A percentile compares a stretch with the other conserved stretches of the same genome.
These are phyloP conservation scores for Chondrilla cf. caribensis DNA, from an alignment of 37 sponge, comb jelly and placozoan species.

Conservation along the genomic window DNA sequence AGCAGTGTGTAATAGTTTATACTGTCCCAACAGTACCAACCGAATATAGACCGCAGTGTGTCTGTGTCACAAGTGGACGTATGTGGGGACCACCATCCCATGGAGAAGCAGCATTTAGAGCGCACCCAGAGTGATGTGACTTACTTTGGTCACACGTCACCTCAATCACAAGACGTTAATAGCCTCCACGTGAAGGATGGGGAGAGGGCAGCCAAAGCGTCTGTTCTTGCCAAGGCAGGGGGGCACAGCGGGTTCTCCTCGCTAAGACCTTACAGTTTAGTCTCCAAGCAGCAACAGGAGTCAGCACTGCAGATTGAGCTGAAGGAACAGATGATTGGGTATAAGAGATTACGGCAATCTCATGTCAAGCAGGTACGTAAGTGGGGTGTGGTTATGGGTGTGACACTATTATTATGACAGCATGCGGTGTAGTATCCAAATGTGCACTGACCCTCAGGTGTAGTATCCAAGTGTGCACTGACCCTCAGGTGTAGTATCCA, in stretches of 20 bases:
- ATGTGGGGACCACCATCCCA: neutral
- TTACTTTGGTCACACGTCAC: neutral
- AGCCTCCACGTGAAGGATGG: constrained; percentile 11
- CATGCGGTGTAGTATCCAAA: too few relatives aligned
- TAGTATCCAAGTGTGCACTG: too few relatives aligned
- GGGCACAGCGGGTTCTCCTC: constrained; percentile 80
- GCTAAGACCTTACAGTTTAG: constrained; percentile 78
- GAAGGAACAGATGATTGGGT: constrained; percentile 91
- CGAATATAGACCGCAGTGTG: neutral
- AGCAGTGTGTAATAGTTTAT: too few relatives aligned
- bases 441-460: too few relatives aligned
- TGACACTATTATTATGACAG: neutral
- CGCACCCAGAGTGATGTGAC: constrained; percentile 9
- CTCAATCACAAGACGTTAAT: neutral
- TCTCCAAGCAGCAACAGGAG: constrained; percentile 84
- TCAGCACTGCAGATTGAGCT: constrained; percentile 84
- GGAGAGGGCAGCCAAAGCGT: neutral
- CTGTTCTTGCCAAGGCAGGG: constrained; percentile 16
- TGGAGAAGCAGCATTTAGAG: neutral
- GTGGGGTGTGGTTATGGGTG: neutral
- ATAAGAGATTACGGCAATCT: constrained; percentile 94
- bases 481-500: too few relatives aligned
- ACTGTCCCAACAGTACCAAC: neutral
- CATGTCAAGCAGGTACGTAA: constrained; percentile 83
- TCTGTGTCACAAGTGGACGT: neutral